Conservation (phyloP, 2,888 invertebrate genomes). For the Kuschelorhynchus macadamiae region DNA sequence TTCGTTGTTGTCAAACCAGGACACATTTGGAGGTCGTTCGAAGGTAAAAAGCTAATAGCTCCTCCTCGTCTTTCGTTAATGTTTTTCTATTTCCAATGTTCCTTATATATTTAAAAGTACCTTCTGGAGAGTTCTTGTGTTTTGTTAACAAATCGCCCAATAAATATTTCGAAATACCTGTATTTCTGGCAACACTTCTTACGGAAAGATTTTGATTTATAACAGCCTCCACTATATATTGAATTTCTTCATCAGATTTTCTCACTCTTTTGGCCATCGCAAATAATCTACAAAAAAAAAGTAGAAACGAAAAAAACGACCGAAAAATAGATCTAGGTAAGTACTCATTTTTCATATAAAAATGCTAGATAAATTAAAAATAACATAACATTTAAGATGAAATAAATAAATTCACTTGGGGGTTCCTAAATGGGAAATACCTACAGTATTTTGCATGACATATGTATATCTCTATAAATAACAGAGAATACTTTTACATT, state of each 20-base stretch:
- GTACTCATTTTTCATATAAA: no score
- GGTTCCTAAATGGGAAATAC: no score
- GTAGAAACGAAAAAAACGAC: no score
- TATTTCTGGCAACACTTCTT: conserved; percentile 42
- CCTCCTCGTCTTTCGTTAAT: no score
- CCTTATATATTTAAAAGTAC: conserved; percentile 12
- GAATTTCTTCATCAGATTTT: conserved; percentile 42
- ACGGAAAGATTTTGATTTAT: conserved; percentile 45
- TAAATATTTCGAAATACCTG: conserved; percentile 45
- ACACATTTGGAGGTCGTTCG: not conserved
- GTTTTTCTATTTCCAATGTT: conserved; percentile 12
- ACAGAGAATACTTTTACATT: no score
- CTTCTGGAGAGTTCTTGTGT: not conserved
- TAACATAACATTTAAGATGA: no score
- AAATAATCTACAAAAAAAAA: conserved; percentile 22
- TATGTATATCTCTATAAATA: no score
- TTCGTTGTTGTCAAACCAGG: not conserved
- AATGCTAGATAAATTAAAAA: no score
- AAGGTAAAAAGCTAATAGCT: no score
- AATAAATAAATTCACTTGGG: no score
- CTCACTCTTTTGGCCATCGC: conserved; percentile 31
- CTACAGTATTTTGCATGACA: no score
- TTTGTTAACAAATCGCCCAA: conserved; percentile 36
- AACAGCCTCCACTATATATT: conserved; percentile 39
- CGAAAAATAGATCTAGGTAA: no score